Percentiles rank a stretch among this genome's conserved stretches.
Conservation (phyloP, 2,888 invertebrate genomes). For the Atrina japonica region DNA sequence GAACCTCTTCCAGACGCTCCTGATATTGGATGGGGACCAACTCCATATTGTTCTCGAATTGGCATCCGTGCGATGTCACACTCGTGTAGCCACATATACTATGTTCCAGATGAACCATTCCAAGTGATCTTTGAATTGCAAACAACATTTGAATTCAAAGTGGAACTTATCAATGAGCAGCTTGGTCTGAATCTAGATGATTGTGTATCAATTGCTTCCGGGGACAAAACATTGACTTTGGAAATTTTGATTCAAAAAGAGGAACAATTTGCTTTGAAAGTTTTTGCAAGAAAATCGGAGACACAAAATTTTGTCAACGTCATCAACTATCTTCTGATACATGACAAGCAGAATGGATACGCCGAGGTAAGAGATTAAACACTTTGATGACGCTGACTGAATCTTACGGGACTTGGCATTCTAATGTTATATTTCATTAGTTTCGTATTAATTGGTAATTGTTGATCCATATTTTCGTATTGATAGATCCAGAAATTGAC, state of each 20-base stretch:
- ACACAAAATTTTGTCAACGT: slow-evolving; percentile 50
- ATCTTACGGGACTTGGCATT: too few relatives aligned
- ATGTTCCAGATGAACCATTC: slow-evolving; percentile 49
- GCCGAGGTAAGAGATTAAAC: slow-evolving; percentile 32
- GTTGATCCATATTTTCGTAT: background rate
- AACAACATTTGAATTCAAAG: slow-evolving; percentile 49
- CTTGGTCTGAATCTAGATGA: too few relatives aligned
- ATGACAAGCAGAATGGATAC: slow-evolving; percentile 24
- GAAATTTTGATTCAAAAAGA: slow-evolving; percentile 52
- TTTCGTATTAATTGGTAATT: too few relatives aligned
- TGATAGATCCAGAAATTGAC: background rate
- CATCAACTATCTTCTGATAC: slow-evolving; percentile 56
- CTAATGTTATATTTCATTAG: too few relatives aligned
- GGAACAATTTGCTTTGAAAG: slow-evolving; percentile 57
- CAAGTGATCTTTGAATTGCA: slow-evolving; percentile 50
- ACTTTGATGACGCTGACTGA: too few relatives aligned
- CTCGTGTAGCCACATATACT: slow-evolving; percentile 52
- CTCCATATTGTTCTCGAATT: slow-evolving; percentile 44
- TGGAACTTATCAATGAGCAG: slow-evolving; percentile 33
- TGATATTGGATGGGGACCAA: slow-evolving; percentile 60
- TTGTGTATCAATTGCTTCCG: slow-evolving; percentile 33
- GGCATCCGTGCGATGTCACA: slow-evolving; percentile 53
- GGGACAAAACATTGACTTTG: slow-evolving; percentile 47
- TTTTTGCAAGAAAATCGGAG: slow-evolving; percentile 47
- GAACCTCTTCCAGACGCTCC: slow-evolving; percentile 50